Evolutionary conservation across 2,113 vertebrate species (phyloP), one percentile per base, ranked within the genome.

Genomic region (Petaurus breviceps): DNA sequence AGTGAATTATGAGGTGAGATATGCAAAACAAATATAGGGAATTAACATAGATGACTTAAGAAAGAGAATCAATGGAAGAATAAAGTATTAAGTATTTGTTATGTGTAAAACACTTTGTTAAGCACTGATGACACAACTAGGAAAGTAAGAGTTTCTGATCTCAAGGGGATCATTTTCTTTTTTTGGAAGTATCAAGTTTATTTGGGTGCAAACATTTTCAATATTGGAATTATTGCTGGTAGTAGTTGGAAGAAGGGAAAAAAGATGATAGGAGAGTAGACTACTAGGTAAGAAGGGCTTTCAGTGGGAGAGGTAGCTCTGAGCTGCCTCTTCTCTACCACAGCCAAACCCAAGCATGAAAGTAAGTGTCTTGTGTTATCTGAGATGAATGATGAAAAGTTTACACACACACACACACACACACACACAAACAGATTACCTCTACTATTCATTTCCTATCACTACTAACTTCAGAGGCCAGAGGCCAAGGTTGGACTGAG

Each of bases 181-280:
- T 51, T 51, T 51, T 10, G 54, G 89, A 96, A 51, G 25, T 89
- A 61, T 95, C 51, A 19, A 50, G n/a, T 97, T 98, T 98, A 97
- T 97, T 97, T 91, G 97, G 37, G 77, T 84, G 22, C 68, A 23
- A 94, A 93, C 92, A 43, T 24, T 23, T 61, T 19, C 10, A 50
- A 91, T 51, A 49, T 50, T 94, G 90, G 93, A 91, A 54, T 95
- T 90, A 52, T 57, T 93, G 53, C 53, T 31, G 26, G 90, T 77
- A 0, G 31, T 43, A 0, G 31, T 43, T 26, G 47, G 16, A n/a
- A 94, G 49, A n/a, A 23, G 11, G 19, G 37, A 95, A 10, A 68
- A 90, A 92, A 24, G 43, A 28, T 16, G 57, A 3, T 4, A 68
- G 57, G 16, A 68, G 5, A 68, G 3, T 11, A 61, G 11, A 12